A percentile compares a stretch with the other conserved stretches of the same genome.
These are phyloP conservation scores for Rousettus madagascariensis DNA, from an alignment of 2,797 vertebrate species.

Conservation along the genomic window DNA sequence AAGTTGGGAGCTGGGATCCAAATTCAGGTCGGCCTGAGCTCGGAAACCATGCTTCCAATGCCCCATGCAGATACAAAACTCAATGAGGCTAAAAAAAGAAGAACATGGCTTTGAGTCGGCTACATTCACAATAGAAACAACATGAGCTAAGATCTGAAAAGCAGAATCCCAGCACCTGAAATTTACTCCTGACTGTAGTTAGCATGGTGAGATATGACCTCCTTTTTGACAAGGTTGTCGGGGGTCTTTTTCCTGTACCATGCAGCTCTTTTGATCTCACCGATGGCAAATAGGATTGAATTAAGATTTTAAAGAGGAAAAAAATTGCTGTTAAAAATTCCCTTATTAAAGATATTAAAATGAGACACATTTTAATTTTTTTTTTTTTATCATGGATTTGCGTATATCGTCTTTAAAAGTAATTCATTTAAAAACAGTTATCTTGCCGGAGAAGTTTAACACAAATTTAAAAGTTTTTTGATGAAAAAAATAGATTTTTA, in stretches of 20 bases:
- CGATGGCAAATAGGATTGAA: constrained; percentile 24
- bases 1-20: neutral
- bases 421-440: constrained; percentile 47
- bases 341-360: neutral
- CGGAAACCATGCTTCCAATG: neutral
- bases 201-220: constrained; percentile 54
- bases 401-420: neutral
- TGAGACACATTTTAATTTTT: neutral
- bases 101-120: neutral
- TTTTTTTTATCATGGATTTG: constrained; percentile 43
- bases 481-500: constrained; percentile 38
- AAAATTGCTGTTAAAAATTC: constrained; percentile 17
- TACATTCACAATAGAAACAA: constrained; percentile 23
- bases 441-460: neutral
- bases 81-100: neutral
- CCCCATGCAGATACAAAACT: neutral
- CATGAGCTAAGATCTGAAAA: constrained; percentile 30
- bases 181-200: constrained; percentile 23
- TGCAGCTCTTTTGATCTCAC: constrained; percentile 28
- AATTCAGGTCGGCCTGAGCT: neutral
- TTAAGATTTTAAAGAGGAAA: constrained; percentile 26
- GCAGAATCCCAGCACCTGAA: constrained; percentile 41
- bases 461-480: neutral
- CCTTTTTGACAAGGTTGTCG: constrained; percentile 43
- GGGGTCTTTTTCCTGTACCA: constrained; percentile 7